These are phyloP conservation scores for Eudyptes chrysolophus DNA, from an alignment of 2,113 vertebrate genomes.

Conservation along the genomic window DNA sequence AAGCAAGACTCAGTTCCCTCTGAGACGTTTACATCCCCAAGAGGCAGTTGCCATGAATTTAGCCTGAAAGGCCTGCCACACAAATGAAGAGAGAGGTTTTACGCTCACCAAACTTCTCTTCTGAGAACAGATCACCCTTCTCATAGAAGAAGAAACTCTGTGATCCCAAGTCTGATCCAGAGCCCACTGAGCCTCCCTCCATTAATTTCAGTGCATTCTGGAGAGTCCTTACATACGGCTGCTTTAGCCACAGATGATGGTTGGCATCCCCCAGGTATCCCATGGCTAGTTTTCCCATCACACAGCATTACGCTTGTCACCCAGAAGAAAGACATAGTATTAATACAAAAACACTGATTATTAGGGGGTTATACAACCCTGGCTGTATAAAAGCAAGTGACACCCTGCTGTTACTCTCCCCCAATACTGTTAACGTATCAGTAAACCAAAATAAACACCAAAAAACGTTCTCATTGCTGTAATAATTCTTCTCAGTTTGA, in stretches of 20 bases:
- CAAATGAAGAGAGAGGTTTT: not conserved
- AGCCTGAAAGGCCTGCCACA: not conserved
- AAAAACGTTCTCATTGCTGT: not conserved
- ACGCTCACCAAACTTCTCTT: not conserved
- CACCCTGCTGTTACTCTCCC: not conserved
- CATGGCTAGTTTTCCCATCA: not conserved
- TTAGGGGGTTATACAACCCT: not conserved
- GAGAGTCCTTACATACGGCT: not conserved
- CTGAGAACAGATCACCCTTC: not conserved
- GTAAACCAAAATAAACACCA: not conserved
- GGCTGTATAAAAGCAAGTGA: not conserved
- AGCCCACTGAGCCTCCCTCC: not conserved
- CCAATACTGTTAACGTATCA: too few species aligned
- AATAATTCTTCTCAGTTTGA: not conserved
- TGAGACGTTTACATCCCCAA: not conserved
- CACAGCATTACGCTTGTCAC: not conserved
- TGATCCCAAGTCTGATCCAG: not conserved
- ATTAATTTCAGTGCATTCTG: not conserved
- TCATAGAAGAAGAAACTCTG: not conserved
- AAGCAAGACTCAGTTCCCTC: not conserved
- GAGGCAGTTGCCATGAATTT: not conserved
- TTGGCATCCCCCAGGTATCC: not conserved
- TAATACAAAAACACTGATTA: not conserved
- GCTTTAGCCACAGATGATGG: not conserved
- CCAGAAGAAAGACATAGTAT: not conserved